phyloP scores from a whole-genome alignment of 2,113 vertebrate genomes.

The Calcarius ornatus region DNA sequence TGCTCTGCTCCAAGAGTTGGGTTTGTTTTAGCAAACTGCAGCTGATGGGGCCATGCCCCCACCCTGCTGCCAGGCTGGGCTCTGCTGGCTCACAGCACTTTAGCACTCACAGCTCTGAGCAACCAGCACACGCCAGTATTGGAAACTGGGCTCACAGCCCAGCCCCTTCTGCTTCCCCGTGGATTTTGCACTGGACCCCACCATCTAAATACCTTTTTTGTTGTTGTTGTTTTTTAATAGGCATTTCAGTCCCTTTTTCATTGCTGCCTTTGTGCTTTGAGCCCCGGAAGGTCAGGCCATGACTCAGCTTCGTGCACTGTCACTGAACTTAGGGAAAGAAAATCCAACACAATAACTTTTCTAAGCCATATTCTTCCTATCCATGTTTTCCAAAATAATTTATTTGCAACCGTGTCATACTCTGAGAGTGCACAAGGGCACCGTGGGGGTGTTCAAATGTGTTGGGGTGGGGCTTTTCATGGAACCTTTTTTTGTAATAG shows the following conservation, averaged over 20 bases:
- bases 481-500: not conserved
- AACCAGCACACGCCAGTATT: not conserved
- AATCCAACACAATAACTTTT: not conserved
- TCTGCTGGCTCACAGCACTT: conserved; percentile 49
- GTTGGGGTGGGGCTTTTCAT: not conserved
- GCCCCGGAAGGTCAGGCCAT: conserved; percentile 22
- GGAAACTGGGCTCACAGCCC: not conserved
- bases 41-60: not conserved
- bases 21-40: not conserved
- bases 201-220: not conserved
- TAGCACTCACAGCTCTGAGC: conserved; percentile 23
- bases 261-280: conserved; percentile 31
- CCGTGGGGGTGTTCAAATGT: not conserved
- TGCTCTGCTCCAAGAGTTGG: not conserved
- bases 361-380: conserved; percentile 63
- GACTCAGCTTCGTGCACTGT: not conserved
- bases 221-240: not conserved
- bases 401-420: conserved; percentile 22
- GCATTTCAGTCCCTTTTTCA: conserved; percentile 49
- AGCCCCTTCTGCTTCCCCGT: not conserved
- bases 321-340: not conserved
- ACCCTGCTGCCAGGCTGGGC: not conserved
- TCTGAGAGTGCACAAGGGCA: not conserved
- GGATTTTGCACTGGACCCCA: conserved; percentile 65
- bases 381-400: conserved; percentile 36